Evolutionary conservation across 1,140 invertebrate genomes (phyloP).

Genomic region (Mya arenaria): DNA sequence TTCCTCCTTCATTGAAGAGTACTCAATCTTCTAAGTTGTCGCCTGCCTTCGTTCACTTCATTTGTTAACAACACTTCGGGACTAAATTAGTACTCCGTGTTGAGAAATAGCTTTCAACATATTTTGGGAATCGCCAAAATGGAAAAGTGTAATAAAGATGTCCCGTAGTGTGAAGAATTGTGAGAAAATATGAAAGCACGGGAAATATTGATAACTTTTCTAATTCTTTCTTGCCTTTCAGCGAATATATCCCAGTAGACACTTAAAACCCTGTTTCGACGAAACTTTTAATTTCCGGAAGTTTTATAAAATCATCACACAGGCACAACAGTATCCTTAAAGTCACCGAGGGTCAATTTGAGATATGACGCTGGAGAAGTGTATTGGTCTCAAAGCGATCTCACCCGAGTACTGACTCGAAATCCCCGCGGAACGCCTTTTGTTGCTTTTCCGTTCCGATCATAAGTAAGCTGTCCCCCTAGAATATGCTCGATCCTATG

Average conservation of each 20-base stretch:
- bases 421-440: conserved; percentile 77
- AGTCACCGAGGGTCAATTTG: conserved; percentile 44
- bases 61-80: background rate
- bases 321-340: conserved; percentile 25
- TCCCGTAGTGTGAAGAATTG: conserved; percentile 29
- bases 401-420: conserved; percentile 67
- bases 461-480: conserved; percentile 70
- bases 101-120: background rate
- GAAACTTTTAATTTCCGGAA: conserved; percentile 52
- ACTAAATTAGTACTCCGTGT: background rate
- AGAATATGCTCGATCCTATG: conserved; percentile 64
- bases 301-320: conserved; percentile 22
- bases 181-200: conserved; percentile 46
- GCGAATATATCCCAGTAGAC: conserved; percentile 51
- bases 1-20: conserved; percentile 88
- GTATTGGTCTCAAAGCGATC: conserved; percentile 60
- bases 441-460: conserved; percentile 77
- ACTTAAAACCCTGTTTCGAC: conserved; percentile 42
- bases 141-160: conserved; percentile 57
- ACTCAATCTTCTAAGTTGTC: background rate
- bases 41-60: background rate
- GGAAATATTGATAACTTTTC: conserved; percentile 48
- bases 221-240: conserved; percentile 1
- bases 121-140: conserved; percentile 34
- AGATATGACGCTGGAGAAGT: conserved; percentile 21